Conservation (phyloP, 2,113 vertebrate genomes). For the Elephantulus edwardii region DNA sequence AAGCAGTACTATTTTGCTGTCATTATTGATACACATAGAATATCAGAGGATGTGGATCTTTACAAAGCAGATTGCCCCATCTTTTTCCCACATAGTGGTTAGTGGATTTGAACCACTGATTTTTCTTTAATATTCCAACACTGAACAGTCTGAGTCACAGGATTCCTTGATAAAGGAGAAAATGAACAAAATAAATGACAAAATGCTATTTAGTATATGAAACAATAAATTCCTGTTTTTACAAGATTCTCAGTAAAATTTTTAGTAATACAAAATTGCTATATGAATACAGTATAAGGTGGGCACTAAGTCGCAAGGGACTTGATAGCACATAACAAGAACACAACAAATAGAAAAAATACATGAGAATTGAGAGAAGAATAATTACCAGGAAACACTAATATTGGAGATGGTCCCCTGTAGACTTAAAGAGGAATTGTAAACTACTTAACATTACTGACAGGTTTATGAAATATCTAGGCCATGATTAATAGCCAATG, state of each 20-base stretch:
- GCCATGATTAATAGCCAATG: not conserved
- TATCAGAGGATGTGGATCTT: too few relatives aligned
- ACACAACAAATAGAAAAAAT: too few relatives aligned
- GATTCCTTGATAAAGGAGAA: too few relatives aligned
- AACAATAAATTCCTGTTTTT: not conserved
- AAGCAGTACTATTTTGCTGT: not conserved
- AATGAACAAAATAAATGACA: not conserved
- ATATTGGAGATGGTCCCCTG: not conserved
- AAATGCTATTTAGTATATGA: not conserved
- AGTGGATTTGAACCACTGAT: too few relatives aligned
- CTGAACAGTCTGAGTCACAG: too few relatives aligned
- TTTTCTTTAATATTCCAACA: too few relatives aligned
- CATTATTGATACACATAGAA: too few relatives aligned
- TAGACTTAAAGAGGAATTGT: not conserved
- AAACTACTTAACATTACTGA: not conserved
- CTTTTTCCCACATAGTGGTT: too few relatives aligned
- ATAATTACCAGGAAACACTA: not conserved
- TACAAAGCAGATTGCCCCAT: too few relatives aligned
- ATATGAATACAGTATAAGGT: not conserved
- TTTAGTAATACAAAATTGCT: not conserved
- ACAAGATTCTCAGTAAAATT: not conserved
- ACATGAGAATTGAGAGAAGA: fast-evolving
- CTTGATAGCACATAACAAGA: too few relatives aligned
- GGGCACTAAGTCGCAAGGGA: not conserved
- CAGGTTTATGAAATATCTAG: not conserved